Evolutionary conservation across 2,113 vertebrate species (phyloP).

Genomic region (Felis catus): F.catus_Fca126_mat1.0 CM031417.1:67834001-67834500

Average conservation of each 20-base stretch:
- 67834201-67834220: neutral
- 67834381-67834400: too few relatives aligned
- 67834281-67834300: neutral
- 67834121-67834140: neutral
- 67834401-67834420: too few relatives aligned
- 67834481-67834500: too few relatives aligned
- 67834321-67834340: too few relatives aligned
- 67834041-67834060: neutral
- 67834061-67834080: neutral
- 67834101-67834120: neutral
- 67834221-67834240: neutral
- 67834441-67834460: too few relatives aligned
- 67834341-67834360: too few relatives aligned
- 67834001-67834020: neutral
- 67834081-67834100: neutral
- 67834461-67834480: too few relatives aligned
- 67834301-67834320: too few relatives aligned
- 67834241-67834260: neutral
- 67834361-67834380: too few relatives aligned
- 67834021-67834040: neutral
- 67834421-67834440: too few relatives aligned
- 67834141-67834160: neutral
- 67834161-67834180: neutral
- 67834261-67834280: neutral
- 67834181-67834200: neutral